These are phyloP conservation scores for Elanoides forficatus DNA, from an alignment of 2,113 vertebrate genomes.

Conservation along the genomic window DNA sequence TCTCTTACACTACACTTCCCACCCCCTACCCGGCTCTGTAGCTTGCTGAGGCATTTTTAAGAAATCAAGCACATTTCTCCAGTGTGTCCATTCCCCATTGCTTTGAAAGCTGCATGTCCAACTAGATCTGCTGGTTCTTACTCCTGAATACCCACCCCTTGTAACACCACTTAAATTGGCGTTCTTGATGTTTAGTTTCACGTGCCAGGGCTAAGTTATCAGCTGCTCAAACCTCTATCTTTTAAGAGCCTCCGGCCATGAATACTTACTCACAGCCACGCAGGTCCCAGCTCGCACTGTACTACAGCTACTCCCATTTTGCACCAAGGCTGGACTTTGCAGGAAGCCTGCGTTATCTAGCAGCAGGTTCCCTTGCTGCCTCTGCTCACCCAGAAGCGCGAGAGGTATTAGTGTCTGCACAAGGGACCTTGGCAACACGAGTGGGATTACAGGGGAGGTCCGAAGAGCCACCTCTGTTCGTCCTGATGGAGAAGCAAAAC, in stretches of 20 bases:
- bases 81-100: accelerated
- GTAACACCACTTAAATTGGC: accelerated
- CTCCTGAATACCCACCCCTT: not conserved
- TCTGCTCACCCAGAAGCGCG: not conserved
- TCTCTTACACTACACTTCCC: accelerated
- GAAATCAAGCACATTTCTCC: not conserved
- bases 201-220: not conserved
- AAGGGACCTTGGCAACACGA: not conserved
- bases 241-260: not conserved
- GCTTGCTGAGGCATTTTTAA: not conserved
- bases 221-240: not conserved
- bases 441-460: not conserved
- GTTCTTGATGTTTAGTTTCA: not conserved
- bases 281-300: not conserved
- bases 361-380: not conserved
- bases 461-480: not conserved
- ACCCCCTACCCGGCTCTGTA: not conserved
- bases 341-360: accelerated
- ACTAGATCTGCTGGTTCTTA: not conserved
- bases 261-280: not conserved
- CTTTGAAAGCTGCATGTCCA: not conserved
- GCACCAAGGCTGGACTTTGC: not conserved
- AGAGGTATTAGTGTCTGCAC: accelerated
- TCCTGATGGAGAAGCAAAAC: not conserved
- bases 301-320: accelerated